Evolutionary conservation across 2,888 invertebrate species (phyloP), one percentile per base, ranked within the genome.

Genomic region (Pteria penguin): DNA sequence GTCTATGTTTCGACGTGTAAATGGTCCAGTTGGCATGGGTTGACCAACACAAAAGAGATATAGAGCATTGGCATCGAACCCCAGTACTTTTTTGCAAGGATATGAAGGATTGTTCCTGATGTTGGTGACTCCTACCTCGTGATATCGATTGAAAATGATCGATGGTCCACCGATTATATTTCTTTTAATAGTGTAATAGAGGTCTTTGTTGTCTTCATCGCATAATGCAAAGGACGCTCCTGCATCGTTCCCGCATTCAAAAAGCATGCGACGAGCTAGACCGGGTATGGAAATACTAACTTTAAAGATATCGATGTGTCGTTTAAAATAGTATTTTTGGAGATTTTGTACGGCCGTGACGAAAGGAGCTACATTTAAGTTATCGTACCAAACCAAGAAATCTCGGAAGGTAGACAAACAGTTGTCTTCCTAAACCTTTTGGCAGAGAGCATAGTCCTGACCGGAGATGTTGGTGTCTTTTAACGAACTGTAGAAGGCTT

Each of bases 311-410:
- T 85, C 82, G 18, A 83, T 75, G 0, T 75, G 69, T 61, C 79
- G 72, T 1, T 78, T 54, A 54, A 70, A 68, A 71, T 81, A 83
- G 54, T 78, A 83, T 8, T 45, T 5, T 31, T 76, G 72, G 31
- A 81, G 76, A 5, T 69, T 62, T 14, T 71, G 58, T 8, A n/a
- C n/a, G n/a, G n/a, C n/a, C n/a, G n/a, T n/a, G n/a, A n/a, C n/a
- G n/a, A n/a, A n/a, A n/a, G n/a, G 66, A 24, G 26, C n/a, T n/a
- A n/a, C n/a, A n/a, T n/a, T n/a, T n/a, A n/a, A n/a, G n/a, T n/a
- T n/a, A n/a, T n/a, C n/a, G 54, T 84, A 83, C 78, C 82, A 85
- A 2, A 65, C 67, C 1, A 85, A 72, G 62, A 83, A 85, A 52
- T 85, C 83, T 26, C 60, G 22, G 57, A 83, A 76, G 0, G 76